Evolutionary conservation across 2,113 vertebrate genomes (phyloP).

Genomic region (Menura novaehollandiae): DNA sequence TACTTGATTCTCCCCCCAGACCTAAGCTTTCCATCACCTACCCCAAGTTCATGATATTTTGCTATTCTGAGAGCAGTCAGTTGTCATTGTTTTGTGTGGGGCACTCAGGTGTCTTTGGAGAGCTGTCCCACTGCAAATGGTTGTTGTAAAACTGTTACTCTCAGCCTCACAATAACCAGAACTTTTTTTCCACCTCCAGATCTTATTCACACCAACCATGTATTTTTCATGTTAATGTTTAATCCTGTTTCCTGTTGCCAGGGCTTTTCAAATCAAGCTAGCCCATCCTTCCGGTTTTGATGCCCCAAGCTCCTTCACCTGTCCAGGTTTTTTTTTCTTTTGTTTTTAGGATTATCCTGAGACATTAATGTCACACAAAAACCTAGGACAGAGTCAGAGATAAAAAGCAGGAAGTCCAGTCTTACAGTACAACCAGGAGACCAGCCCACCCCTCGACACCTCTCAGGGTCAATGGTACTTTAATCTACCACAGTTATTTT

Average conservation of each 20-base stretch:
- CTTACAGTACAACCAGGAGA: not conserved
- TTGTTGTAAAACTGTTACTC: not conserved
- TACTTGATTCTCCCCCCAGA: not conserved
- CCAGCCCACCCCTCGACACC: not conserved
- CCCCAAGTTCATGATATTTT: not conserved
- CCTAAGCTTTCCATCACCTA: not conserved
- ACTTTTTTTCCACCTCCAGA: not conserved
- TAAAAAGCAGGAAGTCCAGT: not conserved
- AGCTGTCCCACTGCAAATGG: not conserved
- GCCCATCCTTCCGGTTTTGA: not conserved
- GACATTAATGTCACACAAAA: not conserved
- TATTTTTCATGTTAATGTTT: not conserved
- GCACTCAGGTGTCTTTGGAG: not conserved
- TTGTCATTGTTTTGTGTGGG: not conserved
- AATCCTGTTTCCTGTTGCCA: not conserved
- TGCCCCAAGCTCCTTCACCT: not conserved
- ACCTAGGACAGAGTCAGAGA: not conserved
- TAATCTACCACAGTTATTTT: slow-evolving; percentile 43
- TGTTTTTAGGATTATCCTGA: not conserved
- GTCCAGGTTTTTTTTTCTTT: not conserved
- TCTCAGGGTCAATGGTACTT: slow-evolving; percentile 44
- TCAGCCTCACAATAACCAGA: not conserved
- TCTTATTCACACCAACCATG: not conserved
- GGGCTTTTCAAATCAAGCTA: not conserved
- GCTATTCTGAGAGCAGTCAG: not conserved